phyloP scores from a whole-genome alignment of 2,797 vertebrate species.

The Melanotaenia parkinsoni region DNA sequence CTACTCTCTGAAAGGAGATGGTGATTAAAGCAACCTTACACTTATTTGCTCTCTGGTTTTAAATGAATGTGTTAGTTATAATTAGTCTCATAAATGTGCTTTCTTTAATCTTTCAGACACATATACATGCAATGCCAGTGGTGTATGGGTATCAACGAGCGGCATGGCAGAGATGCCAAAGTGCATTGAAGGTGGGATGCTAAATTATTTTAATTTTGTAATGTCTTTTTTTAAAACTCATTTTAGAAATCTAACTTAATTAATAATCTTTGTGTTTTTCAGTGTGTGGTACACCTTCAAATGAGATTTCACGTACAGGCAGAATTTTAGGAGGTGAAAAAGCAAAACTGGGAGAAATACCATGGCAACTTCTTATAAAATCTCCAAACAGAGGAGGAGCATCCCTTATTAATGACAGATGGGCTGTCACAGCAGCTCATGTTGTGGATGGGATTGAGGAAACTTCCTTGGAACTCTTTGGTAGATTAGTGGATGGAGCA shows the following conservation, averaged over 20 bases:
- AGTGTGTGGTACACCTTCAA: constrained; percentile 88
- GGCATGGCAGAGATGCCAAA: constrained; percentile 55
- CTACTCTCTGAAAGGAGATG: constrained; percentile 81
- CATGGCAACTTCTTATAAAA: constrained; percentile 87
- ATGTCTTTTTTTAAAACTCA: neutral
- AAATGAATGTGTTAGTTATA: neutral
- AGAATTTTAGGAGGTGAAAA: constrained; percentile 84
- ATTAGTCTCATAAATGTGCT: neutral
- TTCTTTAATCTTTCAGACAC: constrained; percentile 56
- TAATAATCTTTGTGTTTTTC: constrained; percentile 47
- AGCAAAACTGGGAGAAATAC: constrained; percentile 82
- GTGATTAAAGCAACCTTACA: constrained; percentile 14
- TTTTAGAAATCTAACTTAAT: neutral
- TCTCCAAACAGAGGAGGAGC: constrained; percentile 75
- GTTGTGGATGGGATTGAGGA: constrained; percentile 69
- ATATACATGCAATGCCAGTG: constrained; percentile 67
- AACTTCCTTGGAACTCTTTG: fast-evolving
- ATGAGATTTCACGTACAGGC: neutral
- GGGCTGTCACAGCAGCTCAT: constrained; percentile 94
- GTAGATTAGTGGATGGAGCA: constrained; percentile 55
- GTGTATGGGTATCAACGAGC: constrained; percentile 67
- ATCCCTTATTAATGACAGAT: constrained; percentile 88
- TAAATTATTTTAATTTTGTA: neutral
- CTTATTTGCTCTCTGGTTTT: neutral
- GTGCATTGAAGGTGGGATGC: constrained; percentile 73